phyloP scores from a whole-genome alignment of 2,888 invertebrate genomes.

The Dynastes tityus region DNA sequence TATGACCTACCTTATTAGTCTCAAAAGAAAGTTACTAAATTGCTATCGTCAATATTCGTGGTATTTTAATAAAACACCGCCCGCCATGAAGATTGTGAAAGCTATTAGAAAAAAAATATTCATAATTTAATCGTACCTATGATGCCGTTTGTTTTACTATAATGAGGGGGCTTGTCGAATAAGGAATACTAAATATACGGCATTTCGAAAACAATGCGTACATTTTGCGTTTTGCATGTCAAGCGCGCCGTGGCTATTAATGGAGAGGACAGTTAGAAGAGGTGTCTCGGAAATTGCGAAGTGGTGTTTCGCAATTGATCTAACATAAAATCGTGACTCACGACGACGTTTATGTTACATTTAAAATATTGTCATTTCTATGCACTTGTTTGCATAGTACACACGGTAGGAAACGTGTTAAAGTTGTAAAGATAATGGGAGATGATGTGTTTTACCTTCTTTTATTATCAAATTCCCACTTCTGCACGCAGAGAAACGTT shows the following conservation, averaged over 20 bases:
- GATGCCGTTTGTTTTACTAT: background rate
- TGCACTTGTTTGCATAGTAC: background rate
- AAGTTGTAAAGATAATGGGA: too few species aligned
- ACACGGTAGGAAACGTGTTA: too few species aligned
- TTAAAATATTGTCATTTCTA: background rate
- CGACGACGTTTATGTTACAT: background rate
- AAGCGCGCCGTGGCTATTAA: background rate
- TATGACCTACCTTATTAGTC: too few species aligned
- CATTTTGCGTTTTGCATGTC: conserved; percentile 8
- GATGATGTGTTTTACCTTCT: too few species aligned
- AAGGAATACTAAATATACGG: conserved; percentile 21
- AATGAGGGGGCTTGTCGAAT: conserved; percentile 27
- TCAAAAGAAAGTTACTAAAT: background rate
- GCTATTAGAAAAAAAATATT: background rate
- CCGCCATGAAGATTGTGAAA: conserved; percentile 20
- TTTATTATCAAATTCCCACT: too few species aligned
- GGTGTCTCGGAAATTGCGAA: conserved; percentile 34
- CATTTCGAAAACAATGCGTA: conserved; percentile 34
- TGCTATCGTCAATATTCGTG: background rate
- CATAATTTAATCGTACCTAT: background rate
- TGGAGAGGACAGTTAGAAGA: conserved; percentile 20
- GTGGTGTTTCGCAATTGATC: conserved; percentile 17
- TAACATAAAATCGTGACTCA: conserved; percentile 22
- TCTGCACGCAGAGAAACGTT: too few species aligned
- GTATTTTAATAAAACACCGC: background rate